Evolutionary conservation across 1,140 invertebrate genomes (phyloP).

Genomic region (Vollenhovia emeryi): DNA sequence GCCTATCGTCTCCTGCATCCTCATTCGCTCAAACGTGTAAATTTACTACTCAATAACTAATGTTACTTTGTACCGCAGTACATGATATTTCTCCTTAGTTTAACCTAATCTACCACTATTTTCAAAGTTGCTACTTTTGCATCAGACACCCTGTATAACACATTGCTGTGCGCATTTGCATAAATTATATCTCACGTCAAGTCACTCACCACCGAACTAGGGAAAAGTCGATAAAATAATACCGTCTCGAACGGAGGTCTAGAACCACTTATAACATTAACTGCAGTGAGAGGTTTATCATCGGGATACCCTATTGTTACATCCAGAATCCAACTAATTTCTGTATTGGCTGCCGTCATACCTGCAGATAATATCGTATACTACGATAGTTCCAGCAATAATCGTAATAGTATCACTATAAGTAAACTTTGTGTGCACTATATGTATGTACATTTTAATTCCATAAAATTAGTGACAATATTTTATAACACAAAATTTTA

Average conservation of each 20-base stretch:
- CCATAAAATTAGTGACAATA: conserved; percentile 32
- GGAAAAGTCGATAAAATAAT: conserved; percentile 92
- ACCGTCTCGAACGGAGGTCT: conserved; percentile 90
- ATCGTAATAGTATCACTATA: not conserved
- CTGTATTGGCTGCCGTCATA: conserved; percentile 78
- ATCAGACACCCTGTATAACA: too few relatives aligned
- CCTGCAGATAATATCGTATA: conserved; percentile 62
- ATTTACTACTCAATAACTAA: too few relatives aligned
- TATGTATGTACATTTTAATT: not conserved
- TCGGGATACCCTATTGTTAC: conserved; percentile 97
- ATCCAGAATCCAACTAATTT: conserved; percentile 95
- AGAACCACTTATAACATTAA: conserved; percentile 90
- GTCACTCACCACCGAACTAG: conserved; percentile 88
- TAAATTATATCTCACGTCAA: conserved; percentile 6
- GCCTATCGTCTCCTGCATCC: too few relatives aligned
- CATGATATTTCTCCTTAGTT: too few relatives aligned
- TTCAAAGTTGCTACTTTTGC: too few relatives aligned
- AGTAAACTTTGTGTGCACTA: not conserved
- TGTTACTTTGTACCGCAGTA: too few relatives aligned
- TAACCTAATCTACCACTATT: too few relatives aligned
- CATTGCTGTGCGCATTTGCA: not conserved
- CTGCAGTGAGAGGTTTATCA: conserved; percentile 91
- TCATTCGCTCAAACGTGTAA: too few relatives aligned
- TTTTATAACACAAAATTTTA: conserved; percentile 63
- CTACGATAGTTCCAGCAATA: not conserved